Evolutionary conservation across 1,140 invertebrate genomes (phyloP).

Genomic region (Drosophila bocki): DNA sequence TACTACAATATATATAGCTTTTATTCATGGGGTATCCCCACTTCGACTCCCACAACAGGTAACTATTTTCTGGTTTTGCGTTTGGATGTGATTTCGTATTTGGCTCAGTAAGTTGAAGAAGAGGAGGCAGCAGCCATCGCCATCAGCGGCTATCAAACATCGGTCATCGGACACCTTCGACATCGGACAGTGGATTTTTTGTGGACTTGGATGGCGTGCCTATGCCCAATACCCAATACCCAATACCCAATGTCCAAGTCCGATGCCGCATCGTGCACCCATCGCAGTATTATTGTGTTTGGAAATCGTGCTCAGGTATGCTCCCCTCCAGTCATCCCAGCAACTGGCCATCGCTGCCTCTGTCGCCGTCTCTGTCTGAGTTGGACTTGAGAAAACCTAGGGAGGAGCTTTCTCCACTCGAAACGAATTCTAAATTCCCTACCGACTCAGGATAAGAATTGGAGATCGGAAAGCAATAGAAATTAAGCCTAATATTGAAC

Average conservation of each 20-base stretch:
- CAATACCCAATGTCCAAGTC: constrained; percentile 14
- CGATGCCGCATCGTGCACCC: constrained; percentile 62
- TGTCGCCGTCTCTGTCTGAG: constrained; percentile 5
- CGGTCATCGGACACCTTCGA: constrained; percentile 24
- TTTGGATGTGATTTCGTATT: constrained; percentile 74
- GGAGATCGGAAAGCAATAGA: neutral
- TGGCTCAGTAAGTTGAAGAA: constrained; percentile 45
- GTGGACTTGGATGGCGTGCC: constrained; percentile 24
- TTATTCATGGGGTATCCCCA: neutral
- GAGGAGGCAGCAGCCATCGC: constrained; percentile 53
- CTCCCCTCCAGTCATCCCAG: constrained; percentile 2
- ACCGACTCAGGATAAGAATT: neutral
- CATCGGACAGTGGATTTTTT: constrained; percentile 16
- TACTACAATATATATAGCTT: no score
- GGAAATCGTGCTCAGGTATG: constrained; percentile 75
- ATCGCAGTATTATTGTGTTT: constrained; percentile 83
- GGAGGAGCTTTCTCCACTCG: constrained; percentile 45
- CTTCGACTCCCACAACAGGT: neutral
- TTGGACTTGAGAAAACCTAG: constrained; percentile 63
- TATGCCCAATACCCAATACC: constrained; percentile 2
- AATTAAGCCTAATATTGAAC: no score
- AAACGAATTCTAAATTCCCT: constrained; percentile 43
- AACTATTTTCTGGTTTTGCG: constrained; percentile 31
- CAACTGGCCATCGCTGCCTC: neutral
- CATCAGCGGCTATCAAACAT: constrained; percentile 23